Evolutionary conservation across 2,888 invertebrate species (phyloP).

Genomic region (Strigamia transsilvanica): DNA sequence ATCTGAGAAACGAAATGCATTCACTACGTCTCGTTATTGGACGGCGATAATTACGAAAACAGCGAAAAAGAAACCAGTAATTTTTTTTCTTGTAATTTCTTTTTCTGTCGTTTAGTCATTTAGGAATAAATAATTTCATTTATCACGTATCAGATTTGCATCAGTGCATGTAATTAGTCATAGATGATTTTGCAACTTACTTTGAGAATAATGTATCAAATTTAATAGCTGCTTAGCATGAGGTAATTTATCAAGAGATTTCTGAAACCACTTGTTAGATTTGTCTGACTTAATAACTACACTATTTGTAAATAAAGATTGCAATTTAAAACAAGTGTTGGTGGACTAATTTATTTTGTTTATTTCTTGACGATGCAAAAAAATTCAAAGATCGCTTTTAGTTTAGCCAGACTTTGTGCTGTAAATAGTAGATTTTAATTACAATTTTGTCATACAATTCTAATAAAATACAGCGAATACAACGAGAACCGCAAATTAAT

Average conservation of each 20-base stretch:
- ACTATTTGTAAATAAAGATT: slow-evolving; percentile 43
- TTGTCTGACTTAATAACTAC: slow-evolving; percentile 24
- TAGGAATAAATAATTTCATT: slow-evolving; percentile 6
- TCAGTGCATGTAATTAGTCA: slow-evolving; percentile 1
- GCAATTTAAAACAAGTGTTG: neutral
- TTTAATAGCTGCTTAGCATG: slow-evolving; percentile 19
- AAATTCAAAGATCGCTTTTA: no score
- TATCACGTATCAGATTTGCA: slow-evolving; percentile 1
- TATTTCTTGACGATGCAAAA: neutral
- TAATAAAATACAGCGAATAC: no score
- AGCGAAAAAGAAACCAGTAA: neutral
- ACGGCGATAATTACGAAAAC: slow-evolving; percentile 31
- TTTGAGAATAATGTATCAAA: slow-evolving; percentile 35
- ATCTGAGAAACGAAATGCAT: slow-evolving; percentile 12
- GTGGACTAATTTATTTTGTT: neutral
- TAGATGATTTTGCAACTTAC: slow-evolving; percentile 28
- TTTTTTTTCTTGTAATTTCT: slow-evolving; percentile 24
- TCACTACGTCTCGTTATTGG: neutral
- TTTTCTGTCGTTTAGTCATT: slow-evolving; percentile 3
- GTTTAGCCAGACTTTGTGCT: no score
- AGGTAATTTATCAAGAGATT: slow-evolving; percentile 36
- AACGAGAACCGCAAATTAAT: no score
- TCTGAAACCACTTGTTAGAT: slow-evolving; percentile 36
- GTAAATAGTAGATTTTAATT: no score
- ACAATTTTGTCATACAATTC: no score